These are phyloP conservation scores for Nothobranchius kuhntae DNA, from an alignment of 2,113 vertebrate genomes.

Conservation along the genomic window DNA sequence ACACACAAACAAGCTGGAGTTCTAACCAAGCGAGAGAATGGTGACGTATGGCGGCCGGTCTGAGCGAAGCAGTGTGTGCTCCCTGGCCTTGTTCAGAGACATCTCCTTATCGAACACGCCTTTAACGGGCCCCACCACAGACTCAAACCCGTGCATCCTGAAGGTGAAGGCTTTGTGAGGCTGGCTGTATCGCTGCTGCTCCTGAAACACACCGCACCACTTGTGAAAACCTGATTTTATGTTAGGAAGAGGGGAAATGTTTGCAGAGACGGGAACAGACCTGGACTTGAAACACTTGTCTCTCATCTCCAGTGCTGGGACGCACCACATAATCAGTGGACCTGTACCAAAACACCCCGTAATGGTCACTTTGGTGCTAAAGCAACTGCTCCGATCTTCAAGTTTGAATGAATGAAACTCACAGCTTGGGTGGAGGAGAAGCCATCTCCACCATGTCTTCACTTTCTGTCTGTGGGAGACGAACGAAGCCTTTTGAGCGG, in stretches of 20 bases:
- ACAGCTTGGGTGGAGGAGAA: slow-evolving; percentile 89
- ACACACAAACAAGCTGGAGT: background rate
- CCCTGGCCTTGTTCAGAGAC: slow-evolving; percentile 95
- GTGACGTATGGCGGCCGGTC: slow-evolving; percentile 96
- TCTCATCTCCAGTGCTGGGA: slow-evolving; percentile 96
- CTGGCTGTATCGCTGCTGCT: slow-evolving; percentile 95
- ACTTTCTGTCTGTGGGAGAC: slow-evolving; percentile 81
- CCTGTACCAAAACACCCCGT: slow-evolving; percentile 64
- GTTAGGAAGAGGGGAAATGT: background rate
- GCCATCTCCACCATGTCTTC: slow-evolving; percentile 88
- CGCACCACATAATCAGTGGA: slow-evolving; percentile 97
- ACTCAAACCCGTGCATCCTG: slow-evolving; percentile 97
- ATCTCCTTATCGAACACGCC: slow-evolving; percentile 99
- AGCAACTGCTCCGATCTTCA: too few species aligned
- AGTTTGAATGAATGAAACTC: slow-evolving; percentile 60
- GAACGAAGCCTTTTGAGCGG: background rate
- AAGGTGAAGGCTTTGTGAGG: slow-evolving; percentile 98
- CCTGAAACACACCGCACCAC: slow-evolving; percentile 74
- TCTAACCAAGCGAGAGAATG: slow-evolving; percentile 94
- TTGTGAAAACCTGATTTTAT: background rate
- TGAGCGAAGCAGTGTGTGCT: slow-evolving; percentile 94
- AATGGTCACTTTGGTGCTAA: too few species aligned
- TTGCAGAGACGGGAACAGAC: slow-evolving; percentile 70
- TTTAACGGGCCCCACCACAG: slow-evolving; percentile 95
- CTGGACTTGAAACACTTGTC: slow-evolving; percentile 96